Base-by-base conservation (phyloP, 2,113 vertebrate species). In the Psittacara wagleri region DNA sequence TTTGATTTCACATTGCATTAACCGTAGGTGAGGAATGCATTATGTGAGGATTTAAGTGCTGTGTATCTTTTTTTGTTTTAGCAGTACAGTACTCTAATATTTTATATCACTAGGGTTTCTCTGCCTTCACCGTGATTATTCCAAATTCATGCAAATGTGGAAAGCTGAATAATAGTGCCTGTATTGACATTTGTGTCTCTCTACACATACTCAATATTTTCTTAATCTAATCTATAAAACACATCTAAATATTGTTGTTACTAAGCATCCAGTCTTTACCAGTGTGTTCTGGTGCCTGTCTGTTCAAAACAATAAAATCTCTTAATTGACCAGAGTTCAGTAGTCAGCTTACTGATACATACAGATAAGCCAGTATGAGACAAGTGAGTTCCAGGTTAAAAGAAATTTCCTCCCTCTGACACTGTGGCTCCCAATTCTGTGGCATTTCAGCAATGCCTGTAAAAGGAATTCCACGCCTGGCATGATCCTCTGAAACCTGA, bases 1-100 rank as follows among this genome's bases (percentile, higher is more conserved):
- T 90, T 83, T 94, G 46, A 87, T 94, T 90, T 83, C 63, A 70
- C 82, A 91, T 92, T 93, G 63, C 61, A 88, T 94, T 94, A 87
- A 85, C 82, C 33, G 39, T 83, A 91, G 63, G 75, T 73, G 78
- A 75, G 62, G 61, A 95, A 66, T 37, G 61, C 70, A 95, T 95
- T 85, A 79, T 46, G 62, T 81, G 72, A 94, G 46, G 67, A 79
- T 85, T 85, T 94, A 91, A 68, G 59, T 83, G 67, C n/a, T 90
- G 29, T 25, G 92, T 82, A 83, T 69, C 57, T 17, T 46, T 76
- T 61, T 67, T 64, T 74, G 44, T 44, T 94, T 91, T 61, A 82
- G 70, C n/a, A 76, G n/a, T 39, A 55, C 28, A 54, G 24, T 52
- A 91, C 68, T 73, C n/a, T 63, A 83, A 3, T 72, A 52, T 89